phyloP scores from a whole-genome alignment of 2,113 vertebrate species.

The Phrynosoma platyrhinos region DNA sequence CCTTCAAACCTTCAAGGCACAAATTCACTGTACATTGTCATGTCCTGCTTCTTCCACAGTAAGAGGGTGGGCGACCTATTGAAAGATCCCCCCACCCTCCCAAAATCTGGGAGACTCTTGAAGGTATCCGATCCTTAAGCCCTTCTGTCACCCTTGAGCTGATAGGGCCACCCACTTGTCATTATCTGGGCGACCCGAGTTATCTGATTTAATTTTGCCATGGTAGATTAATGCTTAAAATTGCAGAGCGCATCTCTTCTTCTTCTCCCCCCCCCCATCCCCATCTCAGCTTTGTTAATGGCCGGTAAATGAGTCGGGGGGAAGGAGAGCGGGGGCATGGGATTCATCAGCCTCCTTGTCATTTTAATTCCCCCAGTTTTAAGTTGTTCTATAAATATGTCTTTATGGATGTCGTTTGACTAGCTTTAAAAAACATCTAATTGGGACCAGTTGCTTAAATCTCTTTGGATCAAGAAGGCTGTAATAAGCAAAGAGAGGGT shows the following conservation, averaged over 20 bases:
- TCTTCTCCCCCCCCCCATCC: conserved; percentile 34
- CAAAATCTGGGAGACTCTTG: background rate
- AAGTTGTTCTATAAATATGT: conserved; percentile 80
- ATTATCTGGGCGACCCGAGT: conserved; percentile 65
- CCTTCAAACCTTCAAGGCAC: too few relatives aligned
- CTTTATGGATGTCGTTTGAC: conserved; percentile 81
- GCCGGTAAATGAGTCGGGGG: conserved; percentile 63
- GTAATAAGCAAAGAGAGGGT: conserved; percentile 77
- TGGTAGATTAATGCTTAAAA: conserved; percentile 76
- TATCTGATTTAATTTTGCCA: conserved; percentile 75
- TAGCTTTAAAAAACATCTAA: conserved; percentile 82
- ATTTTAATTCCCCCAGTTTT: conserved; percentile 78
- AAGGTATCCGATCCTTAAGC: conserved; percentile 58
- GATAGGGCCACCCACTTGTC: conserved; percentile 70
- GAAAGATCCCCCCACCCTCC: background rate
- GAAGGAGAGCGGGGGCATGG: conserved; percentile 33
- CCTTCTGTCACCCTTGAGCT: conserved; percentile 70
- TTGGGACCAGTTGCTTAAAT: conserved; percentile 85
- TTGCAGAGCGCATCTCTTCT: conserved; percentile 53
- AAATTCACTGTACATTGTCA: background rate
- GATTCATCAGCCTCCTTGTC: conserved; percentile 72
- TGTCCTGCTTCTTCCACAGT: background rate
- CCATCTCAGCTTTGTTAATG: conserved; percentile 50
- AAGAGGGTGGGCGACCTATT: background rate
- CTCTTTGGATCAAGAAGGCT: conserved; percentile 79